Base-by-base conservation (phyloP, 2,797 vertebrate genomes). In the Champsocephalus gunnari region DNA sequence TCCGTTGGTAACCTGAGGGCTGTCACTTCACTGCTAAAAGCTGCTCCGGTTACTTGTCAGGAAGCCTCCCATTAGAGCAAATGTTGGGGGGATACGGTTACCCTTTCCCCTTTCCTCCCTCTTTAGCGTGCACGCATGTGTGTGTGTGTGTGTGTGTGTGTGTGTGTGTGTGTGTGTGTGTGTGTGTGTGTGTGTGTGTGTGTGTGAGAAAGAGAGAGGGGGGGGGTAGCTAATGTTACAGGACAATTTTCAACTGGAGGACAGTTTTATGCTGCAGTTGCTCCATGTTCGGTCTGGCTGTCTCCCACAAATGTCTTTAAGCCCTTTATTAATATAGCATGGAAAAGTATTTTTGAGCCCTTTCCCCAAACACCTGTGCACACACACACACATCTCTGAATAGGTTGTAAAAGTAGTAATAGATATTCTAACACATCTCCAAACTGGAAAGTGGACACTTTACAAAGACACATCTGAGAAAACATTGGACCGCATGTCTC, bases 31-130 rank as follows among this genome's bases (percentile, higher is more conserved):
- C 81, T 83, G 83, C 74, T 90, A 90, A 90, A 88, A 92, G 91
- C 91, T 82, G 74, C 91, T 92, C 86, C 0, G 61, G 88, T 93
- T 92, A 89, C 92, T 19, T 56, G 86, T 88, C 91, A 93, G 93
- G 92, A 94, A 93, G 91, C 87, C 92, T 94, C 88, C 91, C 86
- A 93, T 94, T 93, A 92, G 91, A 91, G 88, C 88, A 91, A 90
- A 92, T 92, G 92, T 84, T 88, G 73, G 82, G 74, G 34, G 71
- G 90, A 91, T 92, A 88, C 4, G 56, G 87, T 92, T 88, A 86
- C 90, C 80, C 85, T 82, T 85, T 89, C 77, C 86, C 85, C 83
- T 80, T 79, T 83, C 82, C 59, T 78, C 82, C 58, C 75, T 80
- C 64, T 82, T 77, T 80, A 82, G 82, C 10, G 14, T 28, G 28